Percentiles rank a stretch among this genome's conserved stretches.
Evolutionary conservation across 53 echinoderm and acorn worm genomes (phyloP).

Genomic region (Paelopatides confundens): DNA sequence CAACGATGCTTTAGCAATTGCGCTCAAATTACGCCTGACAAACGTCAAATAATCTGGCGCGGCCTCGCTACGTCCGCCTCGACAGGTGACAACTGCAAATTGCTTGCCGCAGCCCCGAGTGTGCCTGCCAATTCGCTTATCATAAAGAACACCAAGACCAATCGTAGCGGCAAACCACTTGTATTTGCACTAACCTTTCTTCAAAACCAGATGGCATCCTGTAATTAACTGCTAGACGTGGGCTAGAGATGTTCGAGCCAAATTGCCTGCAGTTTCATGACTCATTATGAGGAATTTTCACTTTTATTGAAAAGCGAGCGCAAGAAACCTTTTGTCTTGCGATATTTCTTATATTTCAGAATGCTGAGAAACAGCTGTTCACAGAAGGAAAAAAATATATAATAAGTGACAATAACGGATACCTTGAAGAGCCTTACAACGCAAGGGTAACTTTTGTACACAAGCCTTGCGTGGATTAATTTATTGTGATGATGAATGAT

Average conservation of each 20-base stretch:
- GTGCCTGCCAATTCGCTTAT: neutral
- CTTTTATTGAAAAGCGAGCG: constrained; percentile 51
- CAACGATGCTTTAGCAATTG: constrained; percentile 58
- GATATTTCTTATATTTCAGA: constrained; percentile 33
- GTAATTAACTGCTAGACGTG: constrained; percentile 43
- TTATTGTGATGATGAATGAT: too few species aligned
- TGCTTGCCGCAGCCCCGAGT: constrained; percentile 43
- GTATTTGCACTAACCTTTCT: constrained; percentile 38
- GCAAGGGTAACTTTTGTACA: neutral
- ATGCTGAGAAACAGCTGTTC: constrained; percentile 40
- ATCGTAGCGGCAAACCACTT: constrained; percentile 49
- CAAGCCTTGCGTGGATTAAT: too few species aligned
- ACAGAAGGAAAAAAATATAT: neutral
- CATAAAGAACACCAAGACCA: neutral
- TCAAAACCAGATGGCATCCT: constrained; percentile 33
- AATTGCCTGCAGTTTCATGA: constrained; percentile 52
- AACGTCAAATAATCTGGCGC: constrained; percentile 61
- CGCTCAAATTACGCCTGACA: constrained; percentile 75
- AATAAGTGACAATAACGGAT: constrained; percentile 35
- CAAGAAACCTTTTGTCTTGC: constrained; percentile 42
- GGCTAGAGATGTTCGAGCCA: constrained; percentile 17
- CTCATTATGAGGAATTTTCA: constrained; percentile 55
- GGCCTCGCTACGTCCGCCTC: constrained; percentile 30
- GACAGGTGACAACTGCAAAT: constrained; percentile 49
- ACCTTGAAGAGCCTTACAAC: neutral